Evolutionary conservation across 1,140 invertebrate genomes (phyloP), one percentile per base, ranked within the genome.

Genomic region (Alviniconcha marisindica): DNA sequence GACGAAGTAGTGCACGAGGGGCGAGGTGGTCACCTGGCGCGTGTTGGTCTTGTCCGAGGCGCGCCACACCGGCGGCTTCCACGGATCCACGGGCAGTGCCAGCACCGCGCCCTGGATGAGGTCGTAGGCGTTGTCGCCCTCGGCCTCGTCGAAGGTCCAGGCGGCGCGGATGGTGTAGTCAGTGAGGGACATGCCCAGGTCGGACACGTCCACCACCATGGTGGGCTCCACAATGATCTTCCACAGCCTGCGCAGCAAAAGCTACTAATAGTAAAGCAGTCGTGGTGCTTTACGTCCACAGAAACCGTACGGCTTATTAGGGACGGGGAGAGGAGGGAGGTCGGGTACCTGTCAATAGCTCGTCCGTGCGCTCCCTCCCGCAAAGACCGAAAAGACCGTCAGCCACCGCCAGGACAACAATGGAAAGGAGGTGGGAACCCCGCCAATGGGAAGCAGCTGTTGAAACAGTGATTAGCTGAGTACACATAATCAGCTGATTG

Each of bases 71-170:
- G 60, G 60, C 10, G 60, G 28, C 2, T n/a, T 33, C 60, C 60
- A 66, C 5, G 60, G 60, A 1, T 10, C 14, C 28, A 15, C 2
- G 60, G 60, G 60, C 24, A 66, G 60, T 1, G 18, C 60, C n/a
- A 66, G 28, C 1, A 66, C 18, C 5, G 60, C 60, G 60, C 60
- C 28, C 60, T 66, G 60, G 60, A 66, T 66, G 3, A 66, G 60
- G 28, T 66, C 60, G 24, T 33, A 66, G 24, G 60, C 60, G 24
- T 31, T 66, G 60, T 66, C 60, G 60, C 36, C 60, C 60, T 66
- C 24, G 5, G 60, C 60, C 60, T 66, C 60, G 60, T 66, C 60
- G 28, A 66, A 66, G 60, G 60, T 66, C 60, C 60, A 66, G 60
- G 60, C 60, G 3, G 60, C 60, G 24, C 60, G 60, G 60, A 66